phyloP scores from a whole-genome alignment of 2,113 vertebrate genomes.

The Sorex fumeus region DNA sequence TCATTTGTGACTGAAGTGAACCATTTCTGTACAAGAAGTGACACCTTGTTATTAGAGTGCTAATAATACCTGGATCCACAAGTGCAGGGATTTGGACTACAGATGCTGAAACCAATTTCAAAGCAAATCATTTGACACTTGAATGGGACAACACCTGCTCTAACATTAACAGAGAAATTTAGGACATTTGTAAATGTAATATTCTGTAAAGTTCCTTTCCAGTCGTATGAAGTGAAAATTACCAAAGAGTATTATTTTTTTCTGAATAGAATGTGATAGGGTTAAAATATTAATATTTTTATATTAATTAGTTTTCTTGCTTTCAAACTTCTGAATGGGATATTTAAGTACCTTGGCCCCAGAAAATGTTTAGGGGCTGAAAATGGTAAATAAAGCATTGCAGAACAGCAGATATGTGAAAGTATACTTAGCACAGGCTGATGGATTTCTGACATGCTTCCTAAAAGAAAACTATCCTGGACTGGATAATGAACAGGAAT shows the following conservation, averaged over 20 bases:
- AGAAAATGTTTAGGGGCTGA: background rate
- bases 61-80: constrained; percentile 53
- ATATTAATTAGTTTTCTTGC: background rate
- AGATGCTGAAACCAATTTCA: constrained; percentile 69
- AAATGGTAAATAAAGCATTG: background rate
- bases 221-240: constrained; percentile 3
- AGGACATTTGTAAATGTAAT: constrained; percentile 20
- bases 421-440: background rate
- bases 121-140: constrained; percentile 55
- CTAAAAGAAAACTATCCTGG: background rate
- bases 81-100: constrained; percentile 51
- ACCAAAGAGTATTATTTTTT: no score
- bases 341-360: background rate
- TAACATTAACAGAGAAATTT: constrained; percentile 54
- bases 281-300: background rate
- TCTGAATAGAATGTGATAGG: no score
- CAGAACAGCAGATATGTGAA: background rate
- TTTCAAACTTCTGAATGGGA: background rate
- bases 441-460: background rate
- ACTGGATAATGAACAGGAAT: background rate
- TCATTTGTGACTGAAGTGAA: constrained; percentile 85
- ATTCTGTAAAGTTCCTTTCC: constrained; percentile 55
- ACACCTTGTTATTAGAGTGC: constrained; percentile 69
- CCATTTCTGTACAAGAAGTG: constrained; percentile 80
- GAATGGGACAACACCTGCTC: constrained; percentile 59